phyloP scores from a whole-genome alignment of 2,888 invertebrate genomes.

The Drosophila anomalipes region DNA sequence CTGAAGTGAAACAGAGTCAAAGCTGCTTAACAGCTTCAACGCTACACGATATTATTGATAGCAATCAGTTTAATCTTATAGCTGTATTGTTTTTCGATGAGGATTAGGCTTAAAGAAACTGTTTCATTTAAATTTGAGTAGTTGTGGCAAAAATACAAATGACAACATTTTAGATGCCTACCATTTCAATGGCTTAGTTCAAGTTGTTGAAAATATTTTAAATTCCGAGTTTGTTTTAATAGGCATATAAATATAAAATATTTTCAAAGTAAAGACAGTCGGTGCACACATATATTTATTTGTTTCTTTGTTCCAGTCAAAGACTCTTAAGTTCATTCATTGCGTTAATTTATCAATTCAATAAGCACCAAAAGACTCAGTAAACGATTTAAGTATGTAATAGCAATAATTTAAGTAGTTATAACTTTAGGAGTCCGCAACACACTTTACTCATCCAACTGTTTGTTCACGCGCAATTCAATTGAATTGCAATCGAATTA shows the following conservation, averaged over 20 bases:
- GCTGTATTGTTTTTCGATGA: neutral
- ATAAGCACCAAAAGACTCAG: neutral
- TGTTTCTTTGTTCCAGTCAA: neutral
- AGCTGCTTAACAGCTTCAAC: neutral
- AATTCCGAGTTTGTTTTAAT: neutral
- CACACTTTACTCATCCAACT: neutral
- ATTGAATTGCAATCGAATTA: conserved; percentile 6
- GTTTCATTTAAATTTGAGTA: neutral
- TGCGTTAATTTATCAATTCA: neutral
- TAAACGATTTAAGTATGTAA: neutral
- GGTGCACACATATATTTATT: neutral
- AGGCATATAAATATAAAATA: neutral
- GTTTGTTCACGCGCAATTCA: neutral
- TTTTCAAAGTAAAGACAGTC: neutral
- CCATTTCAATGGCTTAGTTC: neutral
- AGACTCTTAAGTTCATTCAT: neutral
- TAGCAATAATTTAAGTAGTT: neutral
- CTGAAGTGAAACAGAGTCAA: neutral
- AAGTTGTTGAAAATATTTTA: too few relatives aligned
- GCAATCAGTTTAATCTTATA: neutral
- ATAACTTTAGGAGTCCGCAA: neutral
- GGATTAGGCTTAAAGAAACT: neutral
- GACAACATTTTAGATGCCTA: neutral
- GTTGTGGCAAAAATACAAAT: neutral
- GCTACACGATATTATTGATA: neutral